Percentiles rank a stretch among this genome's conserved stretches.
phyloP scores from a whole-genome alignment of 2,888 invertebrate species.

The Myathropa florea region DNA sequence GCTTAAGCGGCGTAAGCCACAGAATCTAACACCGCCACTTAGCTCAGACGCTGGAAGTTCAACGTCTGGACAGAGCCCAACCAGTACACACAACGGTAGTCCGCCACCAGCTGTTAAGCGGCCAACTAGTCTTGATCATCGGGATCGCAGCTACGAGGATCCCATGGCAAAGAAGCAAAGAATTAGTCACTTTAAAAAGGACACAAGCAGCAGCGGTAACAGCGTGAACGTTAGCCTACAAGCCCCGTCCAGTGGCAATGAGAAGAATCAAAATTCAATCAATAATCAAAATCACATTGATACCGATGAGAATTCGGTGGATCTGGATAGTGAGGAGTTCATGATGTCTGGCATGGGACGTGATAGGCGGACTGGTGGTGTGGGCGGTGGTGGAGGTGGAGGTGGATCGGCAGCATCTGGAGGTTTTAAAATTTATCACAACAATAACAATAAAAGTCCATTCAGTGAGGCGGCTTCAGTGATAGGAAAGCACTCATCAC shows the following conservation, averaged over 20 bases:
- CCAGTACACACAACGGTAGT: constrained; percentile 87
- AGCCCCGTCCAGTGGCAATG: constrained; percentile 46
- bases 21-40: constrained; percentile 93
- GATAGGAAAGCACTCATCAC: constrained; percentile 45
- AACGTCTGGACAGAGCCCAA: constrained; percentile 90
- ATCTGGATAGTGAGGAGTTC: constrained; percentile 78
- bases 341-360: constrained; percentile 69
- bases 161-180: constrained; percentile 89
- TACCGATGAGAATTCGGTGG: constrained; percentile 76
- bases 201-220: constrained; percentile 73
- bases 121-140: constrained; percentile 82
- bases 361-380: constrained; percentile 19
- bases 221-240: constrained; percentile 54
- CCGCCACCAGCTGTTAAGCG: constrained; percentile 83
- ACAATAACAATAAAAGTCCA: constrained; percentile 64
- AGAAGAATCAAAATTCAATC: constrained; percentile 62
- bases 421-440: constrained; percentile 57
- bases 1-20: constrained; percentile 94
- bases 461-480: constrained; percentile 25
- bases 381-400: not conserved
- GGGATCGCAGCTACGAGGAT: constrained; percentile 82
- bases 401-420: constrained; percentile 19
- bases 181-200: constrained; percentile 91
- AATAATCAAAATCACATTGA: constrained; percentile 72
- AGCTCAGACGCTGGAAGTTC: constrained; percentile 91